Percentiles rank a stretch among this genome's conserved stretches.
Conservation (phyloP, 2,888 invertebrate genomes). For the Drosophila mimica region DNA sequence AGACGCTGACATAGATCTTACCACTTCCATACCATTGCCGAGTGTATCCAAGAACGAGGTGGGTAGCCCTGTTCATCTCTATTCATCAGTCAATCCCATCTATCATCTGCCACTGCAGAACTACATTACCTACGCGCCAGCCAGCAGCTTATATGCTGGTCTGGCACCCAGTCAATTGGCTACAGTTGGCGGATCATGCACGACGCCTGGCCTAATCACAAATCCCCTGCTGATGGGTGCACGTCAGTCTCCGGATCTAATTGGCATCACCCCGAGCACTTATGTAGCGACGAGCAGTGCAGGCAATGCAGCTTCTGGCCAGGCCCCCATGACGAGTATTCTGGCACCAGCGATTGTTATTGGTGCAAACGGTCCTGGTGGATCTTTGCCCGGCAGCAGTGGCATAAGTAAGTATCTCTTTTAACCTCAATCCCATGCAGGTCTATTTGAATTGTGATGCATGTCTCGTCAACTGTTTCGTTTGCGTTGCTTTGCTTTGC, state of each 20-base stretch:
- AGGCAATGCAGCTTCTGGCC: conserved; percentile 31
- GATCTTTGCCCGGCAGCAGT: conserved; percentile 65
- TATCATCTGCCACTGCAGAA: conserved; percentile 69
- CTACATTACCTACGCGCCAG: conserved; percentile 83
- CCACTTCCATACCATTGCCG: conserved; percentile 86
- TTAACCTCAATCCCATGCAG: neutral
- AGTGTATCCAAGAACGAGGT: conserved; percentile 85
- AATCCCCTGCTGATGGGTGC: conserved; percentile 72
- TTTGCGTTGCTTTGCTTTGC: conserved; percentile 5
- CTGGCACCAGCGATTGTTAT: conserved; percentile 79
- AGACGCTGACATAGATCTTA: conserved; percentile 90
- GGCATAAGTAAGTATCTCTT: conserved; percentile 68
- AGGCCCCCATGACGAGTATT: conserved; percentile 60
- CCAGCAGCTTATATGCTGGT: conserved; percentile 82
- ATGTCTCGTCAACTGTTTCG: conserved; percentile 4
- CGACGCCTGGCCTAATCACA: conserved; percentile 52
- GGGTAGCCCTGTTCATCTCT: conserved; percentile 45
- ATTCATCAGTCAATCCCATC: conserved; percentile 21
- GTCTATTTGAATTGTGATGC: conserved; percentile 9
- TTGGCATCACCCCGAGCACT: conserved; percentile 80
- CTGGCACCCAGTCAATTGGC: conserved; percentile 77
- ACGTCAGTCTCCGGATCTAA: conserved; percentile 84
- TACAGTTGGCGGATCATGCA: conserved; percentile 32
- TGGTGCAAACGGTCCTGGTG: conserved; percentile 65
- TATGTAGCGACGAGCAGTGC: conserved; percentile 69